phyloP scores from a whole-genome alignment of 2,797 vertebrate genomes.

The Phalloptychus januarius region DNA sequence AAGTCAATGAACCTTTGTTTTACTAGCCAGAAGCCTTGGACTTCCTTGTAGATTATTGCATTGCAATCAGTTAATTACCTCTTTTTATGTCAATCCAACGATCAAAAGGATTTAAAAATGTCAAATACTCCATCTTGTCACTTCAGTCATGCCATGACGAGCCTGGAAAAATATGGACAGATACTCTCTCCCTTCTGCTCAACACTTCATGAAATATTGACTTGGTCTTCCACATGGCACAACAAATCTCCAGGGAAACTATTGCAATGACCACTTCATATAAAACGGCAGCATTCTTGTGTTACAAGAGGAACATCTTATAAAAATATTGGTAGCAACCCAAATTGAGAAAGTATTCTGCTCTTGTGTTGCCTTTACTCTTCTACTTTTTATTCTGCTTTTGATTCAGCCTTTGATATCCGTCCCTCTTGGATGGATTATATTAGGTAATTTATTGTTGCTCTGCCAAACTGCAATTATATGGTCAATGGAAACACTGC shows the following conservation, averaged over 20 bases:
- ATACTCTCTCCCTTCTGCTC: slow-evolving; percentile 17
- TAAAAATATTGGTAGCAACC: slow-evolving; percentile 63
- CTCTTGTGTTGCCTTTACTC: slow-evolving; percentile 23
- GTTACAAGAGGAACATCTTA: slow-evolving; percentile 58
- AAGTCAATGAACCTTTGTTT: slow-evolving; percentile 36
- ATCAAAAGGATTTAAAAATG: slow-evolving; percentile 45
- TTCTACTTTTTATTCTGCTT: slow-evolving; percentile 16
- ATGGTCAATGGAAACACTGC: background rate
- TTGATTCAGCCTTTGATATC: slow-evolving; percentile 37
- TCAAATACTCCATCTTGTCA: slow-evolving; percentile 47
- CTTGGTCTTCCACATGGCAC: slow-evolving; percentile 54
- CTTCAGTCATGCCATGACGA: slow-evolving; percentile 43
- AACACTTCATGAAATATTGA: slow-evolving; percentile 62
- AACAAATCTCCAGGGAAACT: slow-evolving; percentile 70
- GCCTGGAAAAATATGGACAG: slow-evolving; percentile 22
- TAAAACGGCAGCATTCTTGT: slow-evolving; percentile 67
- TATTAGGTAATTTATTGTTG: background rate
- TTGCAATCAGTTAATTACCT: slow-evolving; percentile 55
- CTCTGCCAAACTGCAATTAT: background rate
- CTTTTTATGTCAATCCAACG: slow-evolving; percentile 19
- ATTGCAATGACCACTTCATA: slow-evolving; percentile 67
- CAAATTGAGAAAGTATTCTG: slow-evolving; percentile 48
- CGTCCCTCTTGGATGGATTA: slow-evolving; percentile 13
- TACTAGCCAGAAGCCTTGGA: slow-evolving; percentile 31
- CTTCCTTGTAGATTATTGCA: slow-evolving; percentile 58